Base-by-base conservation (phyloP, 2,113 vertebrate species). In the Artemisiospiza belli region DNA sequence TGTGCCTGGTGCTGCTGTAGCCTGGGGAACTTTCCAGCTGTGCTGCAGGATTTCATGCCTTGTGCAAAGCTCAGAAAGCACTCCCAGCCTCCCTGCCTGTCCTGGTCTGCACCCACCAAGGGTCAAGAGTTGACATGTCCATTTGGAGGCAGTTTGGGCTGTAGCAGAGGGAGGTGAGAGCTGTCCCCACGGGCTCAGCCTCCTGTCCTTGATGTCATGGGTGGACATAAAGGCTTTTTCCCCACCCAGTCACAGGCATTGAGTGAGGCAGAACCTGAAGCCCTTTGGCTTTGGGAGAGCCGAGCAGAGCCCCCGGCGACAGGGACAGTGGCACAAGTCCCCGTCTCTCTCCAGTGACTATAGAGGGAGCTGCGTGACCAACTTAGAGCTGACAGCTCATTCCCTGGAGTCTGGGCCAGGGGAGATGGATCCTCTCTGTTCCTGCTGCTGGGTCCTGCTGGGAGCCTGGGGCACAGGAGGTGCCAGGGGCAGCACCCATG, bases 341-440 rank as follows among this genome's bases (percentile, higher is more conserved):
- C 80, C 0, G 0, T 17, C 68, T 70, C 95, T 96, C 83, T 47
- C 88, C 86, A 92, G 72, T 55, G 80, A 96, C 96, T 94, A 97
- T 81, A 97, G 96, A 96, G 95, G 96, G 96, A 96, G 96, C 96
- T 97, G 95, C 86, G 0, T 62, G 94, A 96, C 80, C 92, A 72
- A 68, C 57, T 94, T 87, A 89, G 52, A 86, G 76, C 72, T 9
- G 12, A 11, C 43, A 77, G 68, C 49, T 89, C 51, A 1, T 41
- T 83, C 66, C 67, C 75, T 74, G 18, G 16, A 46, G 78, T 30
- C 81, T 54, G 51, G 81, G 47, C 83, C 46, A 2, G 68, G 73
- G 83, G 17, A 94, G 75, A 57, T 51, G 75, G 20, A 41, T 28
- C 55, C 51, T 57, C 31, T 25, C 46, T 64, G 31, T 5, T 43